Conservation (phyloP, 1,140 invertebrate species). For the Drosophila pruinosa region DNA sequence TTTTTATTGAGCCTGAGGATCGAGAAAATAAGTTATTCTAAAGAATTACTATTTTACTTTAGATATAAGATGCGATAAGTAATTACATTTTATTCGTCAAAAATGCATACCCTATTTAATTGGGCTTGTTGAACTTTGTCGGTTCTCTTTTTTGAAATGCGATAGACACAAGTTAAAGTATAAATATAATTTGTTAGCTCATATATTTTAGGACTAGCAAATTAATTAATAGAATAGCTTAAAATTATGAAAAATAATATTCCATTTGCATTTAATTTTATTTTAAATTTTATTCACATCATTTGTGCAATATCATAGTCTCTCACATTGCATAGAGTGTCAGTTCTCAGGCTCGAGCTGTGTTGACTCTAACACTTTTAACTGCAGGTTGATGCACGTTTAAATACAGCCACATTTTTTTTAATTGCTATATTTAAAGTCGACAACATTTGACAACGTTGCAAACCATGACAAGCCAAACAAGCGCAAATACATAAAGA, state of each 20-base stretch:
- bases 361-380: constrained; percentile 2
- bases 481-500: constrained; percentile 24
- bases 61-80: too few relatives aligned
- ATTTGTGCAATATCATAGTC: constrained; percentile 11
- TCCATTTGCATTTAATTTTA: not conserved
- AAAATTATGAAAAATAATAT: too few relatives aligned
- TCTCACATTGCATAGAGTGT: constrained; percentile 38
- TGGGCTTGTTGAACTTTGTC: too few relatives aligned
- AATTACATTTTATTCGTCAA: too few relatives aligned
- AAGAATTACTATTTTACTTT: too few relatives aligned
- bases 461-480: constrained; percentile 42
- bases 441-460: constrained; percentile 72
- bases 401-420: constrained; percentile 46
- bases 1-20: too few relatives aligned
- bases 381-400: constrained; percentile 64
- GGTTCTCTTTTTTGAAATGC: too few relatives aligned
- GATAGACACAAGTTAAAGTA: too few relatives aligned
- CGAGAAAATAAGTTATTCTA: too few relatives aligned
- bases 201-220: too few relatives aligned
- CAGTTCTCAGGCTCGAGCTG: constrained; percentile 42
- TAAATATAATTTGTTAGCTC: too few relatives aligned
- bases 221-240: not conserved
- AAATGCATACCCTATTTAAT: too few relatives aligned
- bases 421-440: constrained; percentile 77
- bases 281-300: not conserved